These are phyloP conservation scores for Bathynomus jamesi DNA, from an alignment of 1,140 invertebrate genomes.

Conservation along the genomic window DNA sequence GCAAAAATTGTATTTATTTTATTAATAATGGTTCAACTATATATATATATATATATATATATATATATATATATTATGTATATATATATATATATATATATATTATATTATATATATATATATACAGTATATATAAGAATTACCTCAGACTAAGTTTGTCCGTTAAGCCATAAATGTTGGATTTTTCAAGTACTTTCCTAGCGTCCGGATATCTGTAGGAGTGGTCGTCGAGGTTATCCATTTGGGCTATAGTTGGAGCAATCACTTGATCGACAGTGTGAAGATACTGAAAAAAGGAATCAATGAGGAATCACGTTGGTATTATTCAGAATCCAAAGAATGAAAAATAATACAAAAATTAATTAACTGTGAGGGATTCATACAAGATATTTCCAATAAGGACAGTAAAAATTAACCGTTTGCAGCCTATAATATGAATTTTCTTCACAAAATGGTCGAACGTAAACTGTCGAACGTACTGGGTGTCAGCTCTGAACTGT, in stretches of 20 bases:
- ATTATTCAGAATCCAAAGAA: no score
- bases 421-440: no score
- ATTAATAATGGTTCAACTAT: neutral
- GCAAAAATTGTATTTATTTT: neutral
- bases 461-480: no score
- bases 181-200: neutral
- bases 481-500: no score
- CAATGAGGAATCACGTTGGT: neutral
- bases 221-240: neutral
- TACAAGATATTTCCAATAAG: no score
- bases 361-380: no score
- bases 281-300: neutral
- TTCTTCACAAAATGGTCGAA: no score
- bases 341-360: no score
- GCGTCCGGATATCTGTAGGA: neutral
- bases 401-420: no score
- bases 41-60: neutral
- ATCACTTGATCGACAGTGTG: neutral
- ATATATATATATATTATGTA: neutral
- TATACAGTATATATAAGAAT: no score
- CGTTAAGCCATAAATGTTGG: neutral
- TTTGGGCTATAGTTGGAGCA: neutral
- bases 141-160: neutral
- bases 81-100: neutral
- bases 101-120: neutral